Conservation (phyloP, 37 sponge, comb jelly and placozoan genomes). For the Aphrocallistes beatrix region DNA sequence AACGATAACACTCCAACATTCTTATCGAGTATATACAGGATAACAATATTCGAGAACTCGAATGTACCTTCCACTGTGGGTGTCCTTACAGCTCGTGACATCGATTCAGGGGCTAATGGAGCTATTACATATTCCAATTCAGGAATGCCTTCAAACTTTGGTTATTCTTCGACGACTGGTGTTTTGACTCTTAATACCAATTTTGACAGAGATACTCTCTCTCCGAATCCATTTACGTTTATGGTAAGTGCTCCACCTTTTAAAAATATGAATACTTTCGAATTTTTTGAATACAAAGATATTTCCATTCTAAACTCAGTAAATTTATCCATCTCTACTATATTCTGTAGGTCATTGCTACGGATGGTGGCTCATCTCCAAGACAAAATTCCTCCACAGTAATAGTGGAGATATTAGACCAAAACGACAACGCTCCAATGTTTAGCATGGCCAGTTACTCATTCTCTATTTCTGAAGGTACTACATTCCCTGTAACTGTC, state of each 20-base stretch:
- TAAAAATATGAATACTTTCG: not conserved
- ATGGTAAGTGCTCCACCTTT: not conserved
- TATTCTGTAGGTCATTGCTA: conserved; percentile 4
- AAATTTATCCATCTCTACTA: not conserved
- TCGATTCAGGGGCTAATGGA: not conserved
- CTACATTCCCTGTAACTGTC: not conserved
- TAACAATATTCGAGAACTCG: not conserved
- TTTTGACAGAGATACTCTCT: not conserved
- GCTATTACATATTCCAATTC: not conserved
- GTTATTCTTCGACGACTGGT: not conserved
- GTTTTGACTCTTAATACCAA: not conserved
- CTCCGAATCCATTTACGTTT: not conserved
- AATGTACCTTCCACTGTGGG: not conserved
- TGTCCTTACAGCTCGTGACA: not conserved
- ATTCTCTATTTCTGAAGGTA: not conserved
- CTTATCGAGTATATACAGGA: not conserved
- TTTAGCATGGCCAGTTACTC: not conserved
- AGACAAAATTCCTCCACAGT: not conserved
- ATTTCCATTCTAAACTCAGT: not conserved
- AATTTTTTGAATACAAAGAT: not conserved
- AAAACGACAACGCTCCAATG: not conserved
- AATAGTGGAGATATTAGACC: not conserved
- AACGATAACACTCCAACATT: not conserved
- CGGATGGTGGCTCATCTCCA: not conserved
- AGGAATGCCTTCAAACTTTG: not conserved